Percentiles rank a stretch among this genome's conserved stretches.
phyloP scores from a whole-genome alignment of 2,888 invertebrate species.

The Clepsis dumicolana region DNA sequence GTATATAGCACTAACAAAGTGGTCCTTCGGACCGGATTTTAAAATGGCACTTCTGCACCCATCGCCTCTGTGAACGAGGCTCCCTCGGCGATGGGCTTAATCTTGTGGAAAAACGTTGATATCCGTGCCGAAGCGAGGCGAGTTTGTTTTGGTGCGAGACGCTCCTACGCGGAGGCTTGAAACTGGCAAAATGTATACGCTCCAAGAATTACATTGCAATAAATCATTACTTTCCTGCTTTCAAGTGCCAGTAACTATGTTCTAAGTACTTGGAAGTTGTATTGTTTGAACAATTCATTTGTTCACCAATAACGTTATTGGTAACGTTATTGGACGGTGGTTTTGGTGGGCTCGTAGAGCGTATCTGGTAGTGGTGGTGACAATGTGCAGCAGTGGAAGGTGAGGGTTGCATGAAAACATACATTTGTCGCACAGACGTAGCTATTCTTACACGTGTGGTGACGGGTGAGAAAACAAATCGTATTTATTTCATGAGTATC shows the following conservation, averaged over 20 bases:
- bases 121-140: constrained; percentile 40
- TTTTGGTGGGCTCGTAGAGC: too few relatives aligned
- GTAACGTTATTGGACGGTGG: too few relatives aligned
- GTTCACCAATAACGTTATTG: too few relatives aligned
- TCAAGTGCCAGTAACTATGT: not conserved
- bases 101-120: constrained; percentile 52
- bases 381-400: too few relatives aligned
- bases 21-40: too few relatives aligned
- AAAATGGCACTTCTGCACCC: constrained; percentile 20
- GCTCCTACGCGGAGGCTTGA: constrained; percentile 28
- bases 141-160: constrained; percentile 38
- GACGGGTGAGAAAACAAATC: too few relatives aligned
- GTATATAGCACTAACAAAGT: too few relatives aligned
- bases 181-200: constrained; percentile 29
- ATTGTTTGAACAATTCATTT: not conserved
- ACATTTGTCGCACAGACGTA: too few relatives aligned
- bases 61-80: constrained; percentile 17
- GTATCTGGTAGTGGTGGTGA: too few relatives aligned
- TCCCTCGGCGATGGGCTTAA: constrained; percentile 46
- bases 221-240: not conserved
- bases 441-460: too few relatives aligned
- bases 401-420: too few relatives aligned
- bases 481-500: too few relatives aligned
- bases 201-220: constrained; percentile 19
- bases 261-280: not conserved